These are phyloP conservation scores for Natrix natrix DNA, from an alignment of 2,797 vertebrate genomes.

Conservation along the genomic window DNA sequence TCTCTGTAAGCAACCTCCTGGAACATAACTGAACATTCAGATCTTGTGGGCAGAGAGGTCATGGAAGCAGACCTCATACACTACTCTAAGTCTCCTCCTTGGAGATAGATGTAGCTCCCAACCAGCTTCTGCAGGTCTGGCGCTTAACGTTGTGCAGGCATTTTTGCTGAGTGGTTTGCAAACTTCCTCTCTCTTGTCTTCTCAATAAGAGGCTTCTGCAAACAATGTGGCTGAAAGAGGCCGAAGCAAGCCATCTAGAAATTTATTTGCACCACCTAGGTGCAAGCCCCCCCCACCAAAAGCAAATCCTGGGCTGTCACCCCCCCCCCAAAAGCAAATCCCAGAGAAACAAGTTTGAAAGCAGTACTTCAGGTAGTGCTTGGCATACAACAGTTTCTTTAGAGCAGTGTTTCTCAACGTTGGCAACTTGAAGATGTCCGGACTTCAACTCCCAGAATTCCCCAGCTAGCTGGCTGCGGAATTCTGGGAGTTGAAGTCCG, in stretches of 20 bases:
- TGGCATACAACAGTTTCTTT: no score
- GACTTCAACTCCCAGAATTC: no score
- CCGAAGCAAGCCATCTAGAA: neutral
- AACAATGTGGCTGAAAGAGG: neutral
- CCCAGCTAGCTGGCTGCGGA: no score
- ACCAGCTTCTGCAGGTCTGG: neutral
- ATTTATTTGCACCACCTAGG: neutral
- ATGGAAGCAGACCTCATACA: no score
- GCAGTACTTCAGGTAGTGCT: no score
- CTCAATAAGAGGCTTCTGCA: neutral
- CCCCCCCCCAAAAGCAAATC: neutral
- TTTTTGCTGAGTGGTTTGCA: neutral
- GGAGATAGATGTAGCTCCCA: neutral
- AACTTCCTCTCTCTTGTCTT: neutral
- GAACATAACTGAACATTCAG: neutral
- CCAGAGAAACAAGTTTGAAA: neutral
- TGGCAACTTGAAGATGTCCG: no score
- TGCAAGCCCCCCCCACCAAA: no score
- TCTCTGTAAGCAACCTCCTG: neutral
- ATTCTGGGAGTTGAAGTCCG: no score
- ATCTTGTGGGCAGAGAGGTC: neutral
- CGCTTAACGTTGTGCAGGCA: neutral
- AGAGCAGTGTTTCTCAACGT: no score
- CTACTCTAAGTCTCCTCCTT: no score
- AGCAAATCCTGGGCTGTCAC: neutral